Evolutionary conservation across 2,888 invertebrate species (phyloP).

Genomic region (Apamea epomidion): DNA sequence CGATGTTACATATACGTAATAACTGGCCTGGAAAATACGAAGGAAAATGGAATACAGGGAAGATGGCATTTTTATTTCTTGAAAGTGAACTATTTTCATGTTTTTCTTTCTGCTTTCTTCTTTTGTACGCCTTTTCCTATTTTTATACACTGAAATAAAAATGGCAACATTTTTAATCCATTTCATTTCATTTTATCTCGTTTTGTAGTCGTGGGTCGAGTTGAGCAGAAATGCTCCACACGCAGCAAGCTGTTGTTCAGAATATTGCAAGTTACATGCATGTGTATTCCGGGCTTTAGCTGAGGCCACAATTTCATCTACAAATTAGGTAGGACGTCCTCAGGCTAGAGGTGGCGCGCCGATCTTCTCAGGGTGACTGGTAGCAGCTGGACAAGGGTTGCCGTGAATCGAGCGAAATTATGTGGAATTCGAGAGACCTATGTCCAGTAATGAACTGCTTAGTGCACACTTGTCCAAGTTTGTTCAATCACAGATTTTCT

Average conservation of each 20-base stretch:
- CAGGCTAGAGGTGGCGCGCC: too few species aligned
- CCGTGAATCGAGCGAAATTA: neutral
- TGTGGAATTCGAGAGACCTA: too few species aligned
- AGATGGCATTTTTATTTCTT: conserved; percentile 21
- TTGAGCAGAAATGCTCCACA: too few species aligned
- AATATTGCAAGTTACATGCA: too few species aligned
- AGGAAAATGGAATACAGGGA: conserved; percentile 17
- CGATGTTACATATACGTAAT: conserved; percentile 33
- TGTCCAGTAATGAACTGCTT: neutral
- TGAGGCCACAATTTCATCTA: too few species aligned
- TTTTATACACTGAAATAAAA: neutral
- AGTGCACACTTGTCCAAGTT: neutral
- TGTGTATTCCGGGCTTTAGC: too few species aligned
- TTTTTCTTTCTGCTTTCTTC: neutral
- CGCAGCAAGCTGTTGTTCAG: too few species aligned
- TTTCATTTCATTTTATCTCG: neutral
- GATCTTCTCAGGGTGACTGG: too few species aligned
- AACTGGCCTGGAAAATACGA: conserved; percentile 57
- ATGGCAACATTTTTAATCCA: neutral
- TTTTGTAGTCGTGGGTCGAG: too few species aligned
- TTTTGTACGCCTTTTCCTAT: neutral
- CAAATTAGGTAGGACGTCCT: too few species aligned
- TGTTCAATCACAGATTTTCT: neutral
- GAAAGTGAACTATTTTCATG: neutral
- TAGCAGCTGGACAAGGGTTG: neutral